These are phyloP conservation scores for Cassiopea xamachana DNA, from an alignment of 30 jellyfish, hydroid and myxozoan genomes.

Conservation along the genomic window DNA sequence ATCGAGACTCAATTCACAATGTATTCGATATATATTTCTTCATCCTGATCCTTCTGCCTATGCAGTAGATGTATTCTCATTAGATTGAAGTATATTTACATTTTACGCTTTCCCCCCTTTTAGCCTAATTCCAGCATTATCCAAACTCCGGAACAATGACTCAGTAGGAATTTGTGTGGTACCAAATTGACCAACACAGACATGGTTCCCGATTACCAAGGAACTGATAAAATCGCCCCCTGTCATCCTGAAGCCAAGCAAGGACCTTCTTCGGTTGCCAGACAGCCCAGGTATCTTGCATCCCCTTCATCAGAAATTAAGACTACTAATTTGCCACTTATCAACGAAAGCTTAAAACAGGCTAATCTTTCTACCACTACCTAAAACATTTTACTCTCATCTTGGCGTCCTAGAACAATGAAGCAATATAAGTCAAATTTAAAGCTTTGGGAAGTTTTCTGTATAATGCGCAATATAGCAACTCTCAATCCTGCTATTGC, in stretches of 20 bases:
- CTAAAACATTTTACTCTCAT: neutral
- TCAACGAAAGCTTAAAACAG: neutral
- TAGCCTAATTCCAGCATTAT: neutral
- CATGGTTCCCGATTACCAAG: neutral
- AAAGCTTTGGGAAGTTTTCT: neutral
- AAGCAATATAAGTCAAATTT: neutral
- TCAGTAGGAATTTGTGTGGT: constrained; percentile 2
- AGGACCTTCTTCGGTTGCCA: neutral
- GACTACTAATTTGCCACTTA: neutral
- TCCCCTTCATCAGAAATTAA: neutral
- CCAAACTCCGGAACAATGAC: neutral
- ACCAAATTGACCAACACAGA: constrained; percentile 6
- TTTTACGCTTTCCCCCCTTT: constrained; percentile 71
- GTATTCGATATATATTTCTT: neutral
- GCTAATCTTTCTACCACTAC: neutral
- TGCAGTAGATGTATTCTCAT: constrained; percentile 55
- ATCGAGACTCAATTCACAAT: constrained; percentile 12
- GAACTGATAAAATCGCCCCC: neutral
- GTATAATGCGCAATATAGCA: neutral
- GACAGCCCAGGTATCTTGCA: neutral
- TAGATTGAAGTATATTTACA: constrained; percentile 29
- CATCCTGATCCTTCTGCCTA: constrained; percentile 57
- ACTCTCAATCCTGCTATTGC: neutral
- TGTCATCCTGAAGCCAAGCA: neutral
- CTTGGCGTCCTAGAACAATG: neutral